Conservation (phyloP, 1,140 invertebrate genomes). For the Lepidostoma basale region DNA sequence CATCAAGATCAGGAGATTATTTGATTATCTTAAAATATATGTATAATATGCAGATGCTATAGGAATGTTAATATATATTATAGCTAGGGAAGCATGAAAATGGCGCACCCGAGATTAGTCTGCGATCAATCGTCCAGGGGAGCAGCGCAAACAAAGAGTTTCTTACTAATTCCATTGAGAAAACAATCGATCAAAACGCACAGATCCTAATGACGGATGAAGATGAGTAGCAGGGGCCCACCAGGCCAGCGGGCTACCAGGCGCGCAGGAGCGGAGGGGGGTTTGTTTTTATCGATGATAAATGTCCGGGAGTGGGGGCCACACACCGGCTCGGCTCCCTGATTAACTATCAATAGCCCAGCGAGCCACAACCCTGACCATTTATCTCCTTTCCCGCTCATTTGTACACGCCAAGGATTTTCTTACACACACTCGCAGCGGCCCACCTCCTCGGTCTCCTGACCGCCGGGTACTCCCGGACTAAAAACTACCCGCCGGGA, state of each 20-base stretch:
- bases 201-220: slow-evolving; percentile 27
- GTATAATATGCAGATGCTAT: too few relatives aligned
- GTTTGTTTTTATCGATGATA: slow-evolving; percentile 33
- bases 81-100: too few relatives aligned
- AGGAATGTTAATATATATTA: too few relatives aligned
- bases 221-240: background rate
- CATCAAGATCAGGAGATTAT: too few relatives aligned
- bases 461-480: slow-evolving; percentile 14
- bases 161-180: background rate
- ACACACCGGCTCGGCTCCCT: slow-evolving; percentile 30
- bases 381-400: slow-evolving; percentile 45
- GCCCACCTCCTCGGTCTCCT: slow-evolving; percentile 9
- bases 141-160: background rate
- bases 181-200: slow-evolving; percentile 28
- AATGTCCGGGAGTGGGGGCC: slow-evolving; percentile 4
- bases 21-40: too few relatives aligned
- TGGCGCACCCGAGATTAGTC: too few relatives aligned
- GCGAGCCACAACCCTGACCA: slow-evolving; percentile 45
- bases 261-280: background rate
- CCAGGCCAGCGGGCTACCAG: slow-evolving; percentile 1
- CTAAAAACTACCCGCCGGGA: slow-evolving; percentile 11
- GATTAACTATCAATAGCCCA: slow-evolving; percentile 46
- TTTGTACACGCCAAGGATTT: slow-evolving; percentile 45
- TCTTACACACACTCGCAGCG: slow-evolving; percentile 28
- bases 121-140: background rate